Percentiles rank a stretch among this genome's conserved stretches.
phyloP scores from a whole-genome alignment of 2,888 invertebrate genomes.

The Catocala sponsa region DNA sequence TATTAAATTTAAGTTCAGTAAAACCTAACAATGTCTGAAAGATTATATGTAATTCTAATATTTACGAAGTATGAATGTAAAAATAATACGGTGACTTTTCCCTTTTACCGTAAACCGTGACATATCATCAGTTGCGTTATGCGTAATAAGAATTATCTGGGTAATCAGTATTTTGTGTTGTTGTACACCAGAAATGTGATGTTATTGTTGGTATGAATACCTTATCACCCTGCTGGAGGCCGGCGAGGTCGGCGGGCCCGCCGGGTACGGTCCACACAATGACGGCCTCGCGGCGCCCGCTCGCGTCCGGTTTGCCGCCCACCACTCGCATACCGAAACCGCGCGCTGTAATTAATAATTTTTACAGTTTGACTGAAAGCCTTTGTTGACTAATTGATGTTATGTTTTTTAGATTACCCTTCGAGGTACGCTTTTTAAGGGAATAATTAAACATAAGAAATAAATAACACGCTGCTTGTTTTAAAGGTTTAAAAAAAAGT shows the following conservation, averaged over 20 bases:
- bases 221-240: conserved; percentile 96
- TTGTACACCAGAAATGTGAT: conserved; percentile 9
- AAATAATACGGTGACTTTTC: neutral
- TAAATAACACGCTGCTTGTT: neutral
- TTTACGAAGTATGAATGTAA: too few species aligned
- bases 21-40: too few species aligned
- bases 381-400: conserved; percentile 26
- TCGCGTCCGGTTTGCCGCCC: conserved; percentile 95
- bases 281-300: conserved; percentile 95
- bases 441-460: conserved; percentile 4
- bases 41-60: too few species aligned
- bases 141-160: conserved; percentile 6
- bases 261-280: conserved; percentile 97
- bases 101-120: neutral
- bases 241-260: conserved; percentile 96
- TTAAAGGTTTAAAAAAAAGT: too few species aligned
- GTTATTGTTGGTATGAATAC: conserved; percentile 71
- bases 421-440: neutral
- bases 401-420: conserved; percentile 27
- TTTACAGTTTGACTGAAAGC: conserved; percentile 40
- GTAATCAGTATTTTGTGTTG: conserved; percentile 12
- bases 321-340: conserved; percentile 98
- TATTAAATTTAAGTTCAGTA: neutral
- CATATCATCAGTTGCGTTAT: conserved; percentile 9
- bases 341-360: conserved; percentile 88